phyloP scores from a whole-genome alignment of 2,888 invertebrate genomes.

The Hartigia nigra region DNA sequence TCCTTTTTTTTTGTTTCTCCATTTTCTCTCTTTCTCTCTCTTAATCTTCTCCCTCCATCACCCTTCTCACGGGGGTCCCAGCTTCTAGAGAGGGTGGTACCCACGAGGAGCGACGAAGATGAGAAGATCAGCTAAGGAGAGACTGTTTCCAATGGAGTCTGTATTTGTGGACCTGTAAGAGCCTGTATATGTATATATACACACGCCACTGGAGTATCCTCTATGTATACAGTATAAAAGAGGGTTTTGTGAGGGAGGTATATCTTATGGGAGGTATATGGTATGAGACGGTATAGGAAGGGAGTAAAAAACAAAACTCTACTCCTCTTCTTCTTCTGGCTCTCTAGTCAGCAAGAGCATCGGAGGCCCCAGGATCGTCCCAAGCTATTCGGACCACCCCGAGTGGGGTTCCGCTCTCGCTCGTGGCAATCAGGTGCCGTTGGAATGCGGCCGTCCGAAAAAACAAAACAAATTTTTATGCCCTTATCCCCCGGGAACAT shows the following conservation, averaged over 20 bases:
- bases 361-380: slow-evolving; percentile 48
- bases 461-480: slow-evolving; percentile 61
- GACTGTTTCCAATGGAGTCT: background rate
- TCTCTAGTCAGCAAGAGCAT: background rate
- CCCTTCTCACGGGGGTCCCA: slow-evolving; percentile 11
- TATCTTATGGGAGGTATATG: background rate
- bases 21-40: slow-evolving; percentile 23
- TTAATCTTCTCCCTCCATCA: slow-evolving; percentile 21
- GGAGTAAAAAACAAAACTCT: slow-evolving; percentile 37
- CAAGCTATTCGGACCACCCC: slow-evolving; percentile 61
- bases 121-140: slow-evolving; percentile 9
- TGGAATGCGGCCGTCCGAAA: slow-evolving; percentile 59
- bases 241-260: slow-evolving; percentile 17
- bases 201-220: background rate
- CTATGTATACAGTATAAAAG: background rate
- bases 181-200: background rate
- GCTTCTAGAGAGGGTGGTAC: background rate
- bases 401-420: slow-evolving; percentile 46
- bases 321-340: slow-evolving; percentile 8
- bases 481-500: slow-evolving; percentile 53
- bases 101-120: slow-evolving; percentile 4
- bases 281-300: slow-evolving; percentile 18
- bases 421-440: slow-evolving; percentile 60
- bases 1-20: slow-evolving; percentile 30
- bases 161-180: background rate